A percentile compares a stretch with the other conserved stretches of the same genome.
Conservation (phyloP, 2,797 vertebrate species). For the Chiloscyllium punctatum region DNA sequence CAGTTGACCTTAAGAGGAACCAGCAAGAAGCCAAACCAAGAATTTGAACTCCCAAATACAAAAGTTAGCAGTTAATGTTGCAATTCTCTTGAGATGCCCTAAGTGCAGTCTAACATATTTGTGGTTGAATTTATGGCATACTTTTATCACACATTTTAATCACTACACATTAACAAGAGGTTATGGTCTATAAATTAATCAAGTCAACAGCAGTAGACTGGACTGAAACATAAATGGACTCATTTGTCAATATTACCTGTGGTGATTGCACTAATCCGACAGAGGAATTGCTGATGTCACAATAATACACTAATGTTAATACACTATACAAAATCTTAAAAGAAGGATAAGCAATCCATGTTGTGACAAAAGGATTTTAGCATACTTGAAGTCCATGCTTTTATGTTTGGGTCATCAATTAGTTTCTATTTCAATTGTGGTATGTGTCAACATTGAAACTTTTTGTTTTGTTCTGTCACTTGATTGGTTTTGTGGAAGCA, state of each 20-base stretch:
- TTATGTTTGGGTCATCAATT: not conserved
- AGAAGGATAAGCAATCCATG: not conserved
- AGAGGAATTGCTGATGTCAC: not conserved
- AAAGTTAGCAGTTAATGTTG: not conserved
- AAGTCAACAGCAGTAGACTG: not conserved
- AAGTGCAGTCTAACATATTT: not conserved
- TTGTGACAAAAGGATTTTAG: not conserved
- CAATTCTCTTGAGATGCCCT: not conserved
- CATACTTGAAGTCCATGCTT: conserved; percentile 7
- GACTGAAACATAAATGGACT: not conserved
- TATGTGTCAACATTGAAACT: not conserved
- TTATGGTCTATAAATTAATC: conserved; percentile 1
- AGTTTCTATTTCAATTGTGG: not conserved
- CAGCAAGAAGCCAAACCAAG: not conserved
- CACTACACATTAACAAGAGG: not conserved
- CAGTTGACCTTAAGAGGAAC: not conserved
- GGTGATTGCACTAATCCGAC: not conserved
- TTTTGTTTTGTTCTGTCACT: not conserved
- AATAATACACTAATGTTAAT: not conserved
- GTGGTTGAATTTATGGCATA: not conserved
- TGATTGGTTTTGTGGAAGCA: not conserved
- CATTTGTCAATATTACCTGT: not conserved
- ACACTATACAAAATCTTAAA: not conserved
- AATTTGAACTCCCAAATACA: not conserved
- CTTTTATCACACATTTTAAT: not conserved